Conservation (phyloP, 2,888 invertebrate species). For the Stenchaetothrips biformis region DNA sequence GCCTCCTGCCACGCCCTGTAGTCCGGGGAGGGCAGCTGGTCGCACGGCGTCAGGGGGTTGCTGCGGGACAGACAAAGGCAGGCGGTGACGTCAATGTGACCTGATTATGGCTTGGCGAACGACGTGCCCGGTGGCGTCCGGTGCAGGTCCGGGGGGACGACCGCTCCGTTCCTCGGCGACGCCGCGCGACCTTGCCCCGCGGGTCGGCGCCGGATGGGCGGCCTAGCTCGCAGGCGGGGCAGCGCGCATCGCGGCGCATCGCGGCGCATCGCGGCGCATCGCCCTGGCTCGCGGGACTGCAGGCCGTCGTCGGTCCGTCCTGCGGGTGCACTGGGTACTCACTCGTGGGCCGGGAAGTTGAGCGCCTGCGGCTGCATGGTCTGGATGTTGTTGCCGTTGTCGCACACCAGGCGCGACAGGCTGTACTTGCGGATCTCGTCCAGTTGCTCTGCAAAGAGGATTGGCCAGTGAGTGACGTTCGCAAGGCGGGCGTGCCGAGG, state of each 20-base stretch:
- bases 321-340: slow-evolving; percentile 30
- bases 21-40: slow-evolving; percentile 49
- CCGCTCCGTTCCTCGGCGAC: too few relatives aligned
- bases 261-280: background rate
- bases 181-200: background rate
- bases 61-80: slow-evolving; percentile 42
- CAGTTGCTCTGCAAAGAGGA: slow-evolving; percentile 55
- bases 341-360: slow-evolving; percentile 43
- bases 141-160: too few relatives aligned
- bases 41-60: slow-evolving; percentile 53
- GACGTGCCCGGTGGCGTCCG: too few relatives aligned
- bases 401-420: slow-evolving; percentile 72
- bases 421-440: slow-evolving; percentile 70
- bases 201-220: background rate
- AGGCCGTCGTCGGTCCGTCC: background rate
- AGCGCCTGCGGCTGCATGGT: slow-evolving; percentile 62
- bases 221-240: background rate
- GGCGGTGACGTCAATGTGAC: background rate
- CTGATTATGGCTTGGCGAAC: background rate
- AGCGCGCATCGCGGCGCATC: background rate
- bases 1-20: slow-evolving; percentile 53
- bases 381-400: slow-evolving; percentile 66
- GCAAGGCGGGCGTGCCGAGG: background rate
- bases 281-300: background rate
- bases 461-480: background rate